Conservation (phyloP, 2,113 vertebrate genomes). For the Tupaia tana region DNA sequence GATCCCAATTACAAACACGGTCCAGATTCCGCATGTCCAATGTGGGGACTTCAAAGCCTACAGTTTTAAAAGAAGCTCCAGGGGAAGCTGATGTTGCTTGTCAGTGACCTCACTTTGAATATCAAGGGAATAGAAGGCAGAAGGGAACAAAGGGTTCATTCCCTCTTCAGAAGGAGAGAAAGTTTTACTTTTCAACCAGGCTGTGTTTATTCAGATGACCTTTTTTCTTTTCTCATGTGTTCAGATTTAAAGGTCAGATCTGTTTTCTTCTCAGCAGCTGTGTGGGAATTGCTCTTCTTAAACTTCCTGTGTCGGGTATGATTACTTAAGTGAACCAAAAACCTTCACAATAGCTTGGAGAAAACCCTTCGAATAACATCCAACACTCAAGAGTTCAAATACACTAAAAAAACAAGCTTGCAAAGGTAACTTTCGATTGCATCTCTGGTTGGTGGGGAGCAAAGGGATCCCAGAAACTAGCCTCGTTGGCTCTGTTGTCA, state of each 20-base stretch:
- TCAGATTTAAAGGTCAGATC: slow-evolving; percentile 63
- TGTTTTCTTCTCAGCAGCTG: slow-evolving; percentile 48
- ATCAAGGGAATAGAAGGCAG: background rate
- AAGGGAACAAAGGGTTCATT: background rate
- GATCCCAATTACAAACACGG: background rate
- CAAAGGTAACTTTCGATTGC: background rate
- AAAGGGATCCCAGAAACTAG: background rate
- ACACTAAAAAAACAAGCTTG: background rate
- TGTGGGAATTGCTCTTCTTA: background rate
- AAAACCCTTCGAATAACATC: background rate
- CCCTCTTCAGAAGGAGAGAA: background rate
- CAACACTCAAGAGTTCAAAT: background rate
- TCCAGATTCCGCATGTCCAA: background rate
- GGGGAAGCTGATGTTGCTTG: background rate
- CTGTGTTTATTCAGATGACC: background rate
- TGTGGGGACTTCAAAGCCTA: background rate
- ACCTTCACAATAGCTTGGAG: background rate
- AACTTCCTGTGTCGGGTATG: background rate
- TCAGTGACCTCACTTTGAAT: background rate
- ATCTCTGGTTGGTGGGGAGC: background rate
- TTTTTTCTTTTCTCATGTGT: slow-evolving; percentile 19
- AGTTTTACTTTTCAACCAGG: slow-evolving; percentile 34
- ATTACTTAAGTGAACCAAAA: slow-evolving; percentile 42
- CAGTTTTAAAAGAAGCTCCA: background rate
- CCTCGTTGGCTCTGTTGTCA: background rate